Percentiles rank a stretch among this genome's conserved stretches.
These are phyloP conservation scores for Glaucidium brasilianum DNA, from an alignment of 2,113 vertebrate species.

Conservation along the genomic window DNA sequence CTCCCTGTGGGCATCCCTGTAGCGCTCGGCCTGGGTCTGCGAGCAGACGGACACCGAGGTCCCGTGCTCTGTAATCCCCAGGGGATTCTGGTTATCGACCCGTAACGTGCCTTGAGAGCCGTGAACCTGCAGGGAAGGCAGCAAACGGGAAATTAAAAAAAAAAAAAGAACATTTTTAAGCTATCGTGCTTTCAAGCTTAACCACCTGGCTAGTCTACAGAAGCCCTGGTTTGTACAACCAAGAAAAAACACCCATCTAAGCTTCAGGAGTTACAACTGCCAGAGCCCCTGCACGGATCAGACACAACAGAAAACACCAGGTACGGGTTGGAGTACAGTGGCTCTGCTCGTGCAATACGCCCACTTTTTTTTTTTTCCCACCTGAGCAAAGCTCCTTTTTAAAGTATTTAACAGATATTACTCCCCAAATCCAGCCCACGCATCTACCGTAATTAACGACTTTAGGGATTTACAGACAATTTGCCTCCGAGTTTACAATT, in stretches of 20 bases:
- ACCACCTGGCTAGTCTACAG: not conserved
- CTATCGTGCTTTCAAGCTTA: accelerated
- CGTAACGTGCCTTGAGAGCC: conserved; percentile 19
- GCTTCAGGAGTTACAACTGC: accelerated
- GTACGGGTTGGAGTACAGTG: accelerated
- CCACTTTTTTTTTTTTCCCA: not conserved
- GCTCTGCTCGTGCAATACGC: not conserved
- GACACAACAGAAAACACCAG: not conserved
- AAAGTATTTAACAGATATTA: not conserved
- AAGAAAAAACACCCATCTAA: not conserved
- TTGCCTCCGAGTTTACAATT: not conserved
- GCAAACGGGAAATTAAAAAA: too few relatives aligned
- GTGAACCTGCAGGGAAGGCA: not conserved
- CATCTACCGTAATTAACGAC: not conserved
- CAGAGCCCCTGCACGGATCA: accelerated
- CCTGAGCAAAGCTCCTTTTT: not conserved
- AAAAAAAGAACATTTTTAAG: too few relatives aligned
- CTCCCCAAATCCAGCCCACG: not conserved
- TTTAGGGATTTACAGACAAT: not conserved
- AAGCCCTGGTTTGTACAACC: not conserved
- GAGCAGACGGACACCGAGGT: not conserved
- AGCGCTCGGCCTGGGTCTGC: conserved; percentile 4
- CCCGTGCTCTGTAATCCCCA: conserved; percentile 26
- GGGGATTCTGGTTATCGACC: conserved; percentile 44
- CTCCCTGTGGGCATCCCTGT: not conserved